Evolutionary conservation across 1,140 invertebrate species (phyloP).

Genomic region (Drosophila kurseongensis): DNA sequence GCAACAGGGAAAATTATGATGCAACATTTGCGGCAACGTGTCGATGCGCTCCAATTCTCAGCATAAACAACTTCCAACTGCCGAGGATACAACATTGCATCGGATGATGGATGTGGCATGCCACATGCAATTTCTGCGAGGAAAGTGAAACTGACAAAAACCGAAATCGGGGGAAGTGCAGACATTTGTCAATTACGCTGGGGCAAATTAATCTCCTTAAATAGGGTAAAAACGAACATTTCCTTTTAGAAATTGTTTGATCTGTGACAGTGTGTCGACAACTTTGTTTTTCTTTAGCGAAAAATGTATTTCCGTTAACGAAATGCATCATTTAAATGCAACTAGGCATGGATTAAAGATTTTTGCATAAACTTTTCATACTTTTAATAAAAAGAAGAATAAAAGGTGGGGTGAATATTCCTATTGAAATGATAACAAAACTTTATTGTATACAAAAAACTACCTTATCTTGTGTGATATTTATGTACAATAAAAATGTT

Average conservation of each 20-base stretch:
- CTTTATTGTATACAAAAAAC: too few relatives aligned
- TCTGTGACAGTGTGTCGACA: constrained; percentile 14
- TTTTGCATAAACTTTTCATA: neutral
- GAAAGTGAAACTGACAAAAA: constrained; percentile 31
- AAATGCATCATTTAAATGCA: constrained; percentile 37
- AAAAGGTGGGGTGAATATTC: too few relatives aligned
- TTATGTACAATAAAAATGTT: too few relatives aligned
- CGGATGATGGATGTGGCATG: constrained; percentile 42
- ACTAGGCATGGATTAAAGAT: constrained; percentile 6
- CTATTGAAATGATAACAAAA: too few relatives aligned
- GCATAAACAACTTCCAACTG: constrained; percentile 28
- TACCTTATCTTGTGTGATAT: too few relatives aligned
- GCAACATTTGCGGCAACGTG: constrained; percentile 64
- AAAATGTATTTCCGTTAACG: constrained; percentile 18
- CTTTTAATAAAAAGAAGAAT: too few relatives aligned
- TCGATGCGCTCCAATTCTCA: constrained; percentile 71
- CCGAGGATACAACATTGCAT: constrained; percentile 7
- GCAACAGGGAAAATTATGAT: constrained; percentile 37
- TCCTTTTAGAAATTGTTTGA: constrained; percentile 30
- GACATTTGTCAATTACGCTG: constrained; percentile 60
- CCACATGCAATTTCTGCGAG: constrained; percentile 36
- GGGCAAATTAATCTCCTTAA: constrained; percentile 39
- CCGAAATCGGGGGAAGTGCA: constrained; percentile 14
- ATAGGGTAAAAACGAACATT: constrained; percentile 13
- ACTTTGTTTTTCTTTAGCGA: constrained; percentile 6